These are phyloP conservation scores for Fundulus diaphanus DNA, from an alignment of 2,797 vertebrate species.

Conservation along the genomic window DNA sequence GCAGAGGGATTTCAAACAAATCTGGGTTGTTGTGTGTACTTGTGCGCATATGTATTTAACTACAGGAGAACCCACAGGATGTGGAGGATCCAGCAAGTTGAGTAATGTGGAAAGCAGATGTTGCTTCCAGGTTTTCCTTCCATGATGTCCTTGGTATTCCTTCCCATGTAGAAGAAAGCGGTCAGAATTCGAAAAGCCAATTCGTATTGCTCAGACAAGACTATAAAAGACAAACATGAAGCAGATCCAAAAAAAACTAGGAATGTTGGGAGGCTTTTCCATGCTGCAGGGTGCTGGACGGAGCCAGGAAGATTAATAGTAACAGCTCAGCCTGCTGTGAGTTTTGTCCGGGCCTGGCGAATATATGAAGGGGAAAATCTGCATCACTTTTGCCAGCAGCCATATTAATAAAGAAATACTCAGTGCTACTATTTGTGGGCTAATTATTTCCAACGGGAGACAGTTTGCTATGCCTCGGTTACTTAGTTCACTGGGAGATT, in stretches of 20 bases:
- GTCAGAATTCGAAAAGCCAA: neutral
- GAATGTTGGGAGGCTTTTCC: slow-evolving; percentile 27
- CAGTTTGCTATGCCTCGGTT: neutral
- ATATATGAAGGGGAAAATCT: slow-evolving; percentile 26
- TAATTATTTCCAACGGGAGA: slow-evolving; percentile 33
- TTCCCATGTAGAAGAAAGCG: slow-evolving; percentile 2
- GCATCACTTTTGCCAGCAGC: slow-evolving; percentile 40
- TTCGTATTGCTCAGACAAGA: slow-evolving; percentile 5
- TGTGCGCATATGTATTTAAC: neutral
- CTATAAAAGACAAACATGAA: slow-evolving; percentile 24
- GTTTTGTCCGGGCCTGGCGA: slow-evolving; percentile 27
- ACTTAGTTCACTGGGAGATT: slow-evolving; percentile 1
- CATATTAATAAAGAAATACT: slow-evolving; percentile 3
- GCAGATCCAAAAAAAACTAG: slow-evolving; percentile 1
- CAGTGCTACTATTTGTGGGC: slow-evolving; percentile 6
- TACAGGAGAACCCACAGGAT: slow-evolving; percentile 39
- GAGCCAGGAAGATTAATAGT: slow-evolving; percentile 38
- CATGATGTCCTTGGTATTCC: neutral
- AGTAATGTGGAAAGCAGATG: slow-evolving; percentile 70
- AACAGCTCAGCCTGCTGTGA: slow-evolving; percentile 35
- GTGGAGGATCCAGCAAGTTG: slow-evolving; percentile 48
- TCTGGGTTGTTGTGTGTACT: slow-evolving; percentile 1
- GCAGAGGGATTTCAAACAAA: slow-evolving; percentile 6
- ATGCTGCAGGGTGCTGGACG: slow-evolving; percentile 35
- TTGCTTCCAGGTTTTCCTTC: slow-evolving; percentile 15